Evolutionary conservation across 1,140 invertebrate genomes (phyloP).

Genomic region (Monomorium pharaonis): DNA sequence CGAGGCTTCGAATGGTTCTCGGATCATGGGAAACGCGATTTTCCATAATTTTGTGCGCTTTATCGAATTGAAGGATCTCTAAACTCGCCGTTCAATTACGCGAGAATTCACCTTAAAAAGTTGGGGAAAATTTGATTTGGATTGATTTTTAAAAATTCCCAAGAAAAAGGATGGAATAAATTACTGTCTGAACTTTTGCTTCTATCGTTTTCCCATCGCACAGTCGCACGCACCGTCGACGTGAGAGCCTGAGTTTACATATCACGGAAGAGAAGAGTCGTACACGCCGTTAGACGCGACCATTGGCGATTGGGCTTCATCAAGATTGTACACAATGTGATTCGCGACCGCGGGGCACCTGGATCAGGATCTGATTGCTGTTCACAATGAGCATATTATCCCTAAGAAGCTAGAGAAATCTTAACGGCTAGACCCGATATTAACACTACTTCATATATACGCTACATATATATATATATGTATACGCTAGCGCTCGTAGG

Average conservation of each 20-base stretch:
- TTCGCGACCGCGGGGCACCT: constrained; percentile 71
- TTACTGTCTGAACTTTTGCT: background rate
- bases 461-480: constrained; percentile 48
- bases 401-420: constrained; percentile 70
- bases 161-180: background rate
- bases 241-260: background rate
- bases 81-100: background rate
- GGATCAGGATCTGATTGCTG: constrained; percentile 79
- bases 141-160: background rate
- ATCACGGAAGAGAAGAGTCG: background rate
- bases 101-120: background rate
- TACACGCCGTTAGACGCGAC: background rate
- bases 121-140: background rate
- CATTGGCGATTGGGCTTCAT: constrained; percentile 8
- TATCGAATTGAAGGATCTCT: background rate
- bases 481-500: constrained; percentile 47
- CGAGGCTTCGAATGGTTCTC: background rate
- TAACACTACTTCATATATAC: constrained; percentile 43
- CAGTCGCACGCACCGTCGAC: constrained; percentile 23
- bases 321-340: constrained; percentile 36
- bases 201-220: background rate
- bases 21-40: background rate
- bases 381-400: constrained; percentile 83
- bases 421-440: constrained; percentile 55
- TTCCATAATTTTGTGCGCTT: background rate